Evolutionary conservation across 1,140 invertebrate species (phyloP).

Genomic region (Chelonus insularis): DNA sequence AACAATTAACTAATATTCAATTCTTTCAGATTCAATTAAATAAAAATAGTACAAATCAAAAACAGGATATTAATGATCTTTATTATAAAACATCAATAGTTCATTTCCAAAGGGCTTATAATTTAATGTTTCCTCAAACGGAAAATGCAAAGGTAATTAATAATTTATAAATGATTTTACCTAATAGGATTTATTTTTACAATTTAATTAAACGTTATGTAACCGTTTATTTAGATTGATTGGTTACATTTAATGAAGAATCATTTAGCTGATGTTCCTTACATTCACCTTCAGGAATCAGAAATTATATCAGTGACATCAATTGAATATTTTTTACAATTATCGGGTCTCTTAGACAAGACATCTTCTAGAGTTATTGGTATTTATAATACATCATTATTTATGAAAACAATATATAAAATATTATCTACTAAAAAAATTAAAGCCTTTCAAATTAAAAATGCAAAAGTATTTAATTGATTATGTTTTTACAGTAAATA

Average conservation of each 20-base stretch:
- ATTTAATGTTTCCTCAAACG: not conserved
- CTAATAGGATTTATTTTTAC: not conserved
- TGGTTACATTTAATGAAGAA: not conserved
- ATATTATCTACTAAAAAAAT: too few relatives aligned
- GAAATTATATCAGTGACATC: not conserved
- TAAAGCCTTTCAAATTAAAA: not conserved
- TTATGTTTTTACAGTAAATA: conserved; percentile 1
- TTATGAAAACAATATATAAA: too few relatives aligned
- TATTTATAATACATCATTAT: too few relatives aligned
- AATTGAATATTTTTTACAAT: not conserved
- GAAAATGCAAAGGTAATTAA: not conserved
- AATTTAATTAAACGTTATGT: too few relatives aligned
- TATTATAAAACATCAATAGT: not conserved
- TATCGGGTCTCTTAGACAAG: not conserved
- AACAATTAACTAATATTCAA: not conserved
- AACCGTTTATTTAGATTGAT: conserved; percentile 2
- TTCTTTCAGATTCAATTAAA: not conserved
- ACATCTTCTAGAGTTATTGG: conserved; percentile 1
- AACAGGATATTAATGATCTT: not conserved
- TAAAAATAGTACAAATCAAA: too few relatives aligned
- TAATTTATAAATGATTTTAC: not conserved
- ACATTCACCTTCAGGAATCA: not conserved
- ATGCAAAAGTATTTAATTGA: not conserved
- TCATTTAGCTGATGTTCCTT: not conserved
- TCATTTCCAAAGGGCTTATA: not conserved